Evolutionary conservation across 2,797 vertebrate genomes (phyloP).

Genomic region (Perodicticus potto): DNA sequence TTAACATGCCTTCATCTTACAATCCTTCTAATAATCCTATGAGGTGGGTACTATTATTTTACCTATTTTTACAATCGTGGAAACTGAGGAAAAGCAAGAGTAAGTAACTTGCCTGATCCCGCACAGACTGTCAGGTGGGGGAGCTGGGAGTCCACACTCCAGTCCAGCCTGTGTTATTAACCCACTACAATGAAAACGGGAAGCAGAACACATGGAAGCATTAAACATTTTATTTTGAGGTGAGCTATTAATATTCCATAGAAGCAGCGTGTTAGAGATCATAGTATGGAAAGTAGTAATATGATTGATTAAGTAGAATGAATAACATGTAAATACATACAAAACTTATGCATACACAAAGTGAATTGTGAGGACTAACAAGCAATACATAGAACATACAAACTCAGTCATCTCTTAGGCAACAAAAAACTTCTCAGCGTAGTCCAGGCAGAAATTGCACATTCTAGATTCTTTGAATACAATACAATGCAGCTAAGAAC

Average conservation of each 20-base stretch:
- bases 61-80: not conserved
- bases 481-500: not conserved
- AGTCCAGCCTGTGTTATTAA: not conserved
- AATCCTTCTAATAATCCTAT: not conserved
- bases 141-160: not conserved
- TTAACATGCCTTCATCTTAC: not conserved
- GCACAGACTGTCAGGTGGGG: not conserved
- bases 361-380: slow-evolving; percentile 39
- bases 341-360: not conserved
- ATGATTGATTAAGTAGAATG: not conserved
- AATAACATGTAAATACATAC: not conserved
- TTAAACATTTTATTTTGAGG: slow-evolving; percentile 65
- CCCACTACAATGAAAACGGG: slow-evolving; percentile 21
- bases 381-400: slow-evolving; percentile 31
- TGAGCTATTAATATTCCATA: not conserved
- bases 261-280: not conserved
- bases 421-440: not conserved
- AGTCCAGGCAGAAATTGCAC: not conserved
- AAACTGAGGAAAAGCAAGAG: not conserved
- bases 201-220: not conserved
- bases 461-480: slow-evolving; percentile 10
- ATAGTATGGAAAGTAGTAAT: not conserved
- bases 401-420: not conserved
- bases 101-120: not conserved
- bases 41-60: not conserved